phyloP scores from a whole-genome alignment of 1,140 invertebrate species.

The Drosophila nannoptera region DNA sequence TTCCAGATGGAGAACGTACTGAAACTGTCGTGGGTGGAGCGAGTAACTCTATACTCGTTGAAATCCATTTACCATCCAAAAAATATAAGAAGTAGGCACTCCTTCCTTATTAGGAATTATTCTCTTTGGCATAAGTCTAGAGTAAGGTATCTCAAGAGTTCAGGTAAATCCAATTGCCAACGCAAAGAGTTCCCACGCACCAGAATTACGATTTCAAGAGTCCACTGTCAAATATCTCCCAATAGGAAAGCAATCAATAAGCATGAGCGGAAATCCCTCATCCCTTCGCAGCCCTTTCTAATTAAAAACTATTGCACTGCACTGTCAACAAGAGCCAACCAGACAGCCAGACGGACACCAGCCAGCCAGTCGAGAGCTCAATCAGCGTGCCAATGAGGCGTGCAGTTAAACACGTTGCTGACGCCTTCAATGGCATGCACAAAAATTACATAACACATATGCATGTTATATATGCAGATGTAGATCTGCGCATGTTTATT shows the following conservation, averaged over 20 bases:
- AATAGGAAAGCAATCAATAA: constrained; percentile 40
- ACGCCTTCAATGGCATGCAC: background rate
- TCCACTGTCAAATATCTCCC: constrained; percentile 19
- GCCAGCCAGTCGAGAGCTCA: constrained; percentile 71
- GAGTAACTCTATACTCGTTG: too few relatives aligned
- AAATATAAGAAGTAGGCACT: too few relatives aligned
- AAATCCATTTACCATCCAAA: too few relatives aligned
- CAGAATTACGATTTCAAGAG: constrained; percentile 35
- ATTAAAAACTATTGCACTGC: constrained; percentile 43
- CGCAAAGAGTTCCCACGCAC: constrained; percentile 59
- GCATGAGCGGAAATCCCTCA: constrained; percentile 67
- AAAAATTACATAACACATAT: too few relatives aligned
- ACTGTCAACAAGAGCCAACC: constrained; percentile 41
- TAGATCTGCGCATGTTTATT: too few relatives aligned
- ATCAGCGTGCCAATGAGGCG: constrained; percentile 72
- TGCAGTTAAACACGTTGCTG: constrained; percentile 55
- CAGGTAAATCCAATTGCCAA: too few relatives aligned
- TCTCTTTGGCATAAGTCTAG: too few relatives aligned
- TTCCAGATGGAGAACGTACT: too few relatives aligned
- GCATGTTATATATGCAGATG: too few relatives aligned
- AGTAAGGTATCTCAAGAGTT: too few relatives aligned
- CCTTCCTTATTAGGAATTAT: too few relatives aligned
- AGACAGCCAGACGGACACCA: constrained; percentile 40
- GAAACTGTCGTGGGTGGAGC: too few relatives aligned
- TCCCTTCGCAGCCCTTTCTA: constrained; percentile 56